Conservation (phyloP, 2,113 vertebrate species). For the Pygoscelis antarcticus region DNA sequence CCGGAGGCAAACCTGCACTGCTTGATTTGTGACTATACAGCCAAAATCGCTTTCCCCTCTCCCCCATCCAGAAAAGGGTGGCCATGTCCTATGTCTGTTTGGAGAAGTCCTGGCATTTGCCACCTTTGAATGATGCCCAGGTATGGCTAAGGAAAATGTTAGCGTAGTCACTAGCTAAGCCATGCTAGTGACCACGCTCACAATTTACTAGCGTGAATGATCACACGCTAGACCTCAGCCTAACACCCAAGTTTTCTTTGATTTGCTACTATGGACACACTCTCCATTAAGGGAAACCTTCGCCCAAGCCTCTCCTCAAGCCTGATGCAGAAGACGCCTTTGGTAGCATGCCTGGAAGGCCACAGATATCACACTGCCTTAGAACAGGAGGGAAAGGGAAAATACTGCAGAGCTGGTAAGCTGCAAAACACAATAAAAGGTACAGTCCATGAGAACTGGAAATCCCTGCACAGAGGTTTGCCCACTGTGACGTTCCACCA, state of each 20-base stretch:
- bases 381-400: background rate
- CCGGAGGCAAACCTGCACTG: background rate
- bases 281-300: background rate
- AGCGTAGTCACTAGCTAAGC: background rate
- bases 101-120: background rate
- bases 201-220: fast-evolving
- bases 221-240: background rate
- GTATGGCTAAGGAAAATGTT: background rate
- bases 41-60: background rate
- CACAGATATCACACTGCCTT: background rate
- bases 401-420: background rate
- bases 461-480: background rate
- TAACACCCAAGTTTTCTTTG: background rate
- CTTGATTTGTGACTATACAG: background rate
- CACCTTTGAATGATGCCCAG: background rate
- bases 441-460: background rate
- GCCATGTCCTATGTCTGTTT: background rate
- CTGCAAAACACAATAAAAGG: background rate
- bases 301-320: background rate
- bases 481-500: background rate
- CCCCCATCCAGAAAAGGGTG: background rate
- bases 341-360: background rate
- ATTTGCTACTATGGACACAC: background rate
- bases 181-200: background rate
- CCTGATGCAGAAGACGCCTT: background rate